These are phyloP conservation scores for Euplexia lucipara DNA, from an alignment of 2,888 invertebrate species.

Conservation along the genomic window DNA sequence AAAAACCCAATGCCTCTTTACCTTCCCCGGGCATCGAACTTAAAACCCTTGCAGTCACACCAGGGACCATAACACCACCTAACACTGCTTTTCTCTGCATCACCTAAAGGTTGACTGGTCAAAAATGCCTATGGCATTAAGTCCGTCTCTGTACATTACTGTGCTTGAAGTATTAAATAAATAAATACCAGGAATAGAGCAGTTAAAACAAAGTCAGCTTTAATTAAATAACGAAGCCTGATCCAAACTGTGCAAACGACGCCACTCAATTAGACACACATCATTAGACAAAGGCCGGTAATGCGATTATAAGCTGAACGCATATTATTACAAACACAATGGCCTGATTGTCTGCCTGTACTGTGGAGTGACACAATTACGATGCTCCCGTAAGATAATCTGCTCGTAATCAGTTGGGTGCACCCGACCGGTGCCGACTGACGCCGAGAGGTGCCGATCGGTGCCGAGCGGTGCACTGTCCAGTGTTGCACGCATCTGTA, in stretches of 20 bases:
- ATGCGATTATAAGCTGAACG: conserved; percentile 57
- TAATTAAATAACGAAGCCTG: conserved; percentile 19
- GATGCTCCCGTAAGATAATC: conserved; percentile 61
- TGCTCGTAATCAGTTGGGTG: conserved; percentile 52
- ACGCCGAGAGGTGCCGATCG: conserved; percentile 18
- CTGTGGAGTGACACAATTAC: conserved; percentile 56
- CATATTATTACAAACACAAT: conserved; percentile 53
- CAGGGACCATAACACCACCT: too few relatives aligned
- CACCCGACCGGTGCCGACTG: conserved; percentile 32
- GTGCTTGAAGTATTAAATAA: too few relatives aligned
- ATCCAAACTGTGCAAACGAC: conserved; percentile 16
- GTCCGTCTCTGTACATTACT: too few relatives aligned
- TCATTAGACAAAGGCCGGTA: conserved; percentile 52
- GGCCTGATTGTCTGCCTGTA: conserved; percentile 41
- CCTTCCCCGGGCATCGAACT: too few relatives aligned
- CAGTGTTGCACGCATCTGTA: conserved; percentile 33
- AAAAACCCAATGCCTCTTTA: too few relatives aligned
- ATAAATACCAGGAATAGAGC: too few relatives aligned
- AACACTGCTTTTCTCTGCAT: too few relatives aligned
- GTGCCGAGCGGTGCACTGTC: conserved; percentile 16
- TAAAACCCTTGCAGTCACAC: too few relatives aligned
- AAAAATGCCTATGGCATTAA: too few relatives aligned
- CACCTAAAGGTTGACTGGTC: too few relatives aligned
- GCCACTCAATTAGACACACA: conserved; percentile 49
- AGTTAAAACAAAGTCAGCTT: background rate